Base-by-base conservation (phyloP, 2,888 invertebrate species). In the Drosophila glabriapex region DNA sequence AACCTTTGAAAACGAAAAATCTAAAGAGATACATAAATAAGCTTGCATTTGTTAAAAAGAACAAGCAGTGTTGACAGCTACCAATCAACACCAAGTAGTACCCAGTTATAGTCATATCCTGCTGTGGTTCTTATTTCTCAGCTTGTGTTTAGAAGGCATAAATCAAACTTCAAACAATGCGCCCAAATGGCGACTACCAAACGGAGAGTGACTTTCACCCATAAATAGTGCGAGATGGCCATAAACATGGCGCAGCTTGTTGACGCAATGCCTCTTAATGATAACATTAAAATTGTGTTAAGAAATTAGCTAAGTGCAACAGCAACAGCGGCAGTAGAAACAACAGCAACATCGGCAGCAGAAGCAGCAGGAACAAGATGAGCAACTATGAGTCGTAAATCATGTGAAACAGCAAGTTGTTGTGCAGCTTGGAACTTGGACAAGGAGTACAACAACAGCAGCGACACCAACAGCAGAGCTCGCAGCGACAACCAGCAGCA, bases 221-320 rank as follows among this genome's bases (percentile, higher is more conserved):
- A 86, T 85, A 85, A 84, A 85, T 89, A 89, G 85, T 69, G 54
- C 58, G 54, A 69, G 49, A 35, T 71, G 72, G 69, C 82, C 77
- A 84, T 83, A 87, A 84, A 84, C 59, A 55, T 63, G 65, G 28
- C 33, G 65, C 52, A 31, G 59, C 29, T 41, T 50, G 72, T 76
- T 83, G 78, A 88, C 86, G 89, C 79, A 85, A 83, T 85, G 78
- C 83, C 81, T 88, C 74, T 89, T 85, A 85, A 85, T 85, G 85
- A 85, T 85, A 85, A 85, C 89, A 85, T 88, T 85, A 89, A 87
- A 87, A 87, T 87, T 89, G 86, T 89, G 87, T 87, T 89, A 89
- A 87, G 90, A 87, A 87, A 87, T 87, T 87, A 87, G 87, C 78
- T 84, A 76, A 76, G 79, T 72, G 82, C 56, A 53, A 71, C 63